Evolutionary conservation across 2,113 vertebrate genomes (phyloP).

Genomic region (Phoenicopterus ruber): DNA sequence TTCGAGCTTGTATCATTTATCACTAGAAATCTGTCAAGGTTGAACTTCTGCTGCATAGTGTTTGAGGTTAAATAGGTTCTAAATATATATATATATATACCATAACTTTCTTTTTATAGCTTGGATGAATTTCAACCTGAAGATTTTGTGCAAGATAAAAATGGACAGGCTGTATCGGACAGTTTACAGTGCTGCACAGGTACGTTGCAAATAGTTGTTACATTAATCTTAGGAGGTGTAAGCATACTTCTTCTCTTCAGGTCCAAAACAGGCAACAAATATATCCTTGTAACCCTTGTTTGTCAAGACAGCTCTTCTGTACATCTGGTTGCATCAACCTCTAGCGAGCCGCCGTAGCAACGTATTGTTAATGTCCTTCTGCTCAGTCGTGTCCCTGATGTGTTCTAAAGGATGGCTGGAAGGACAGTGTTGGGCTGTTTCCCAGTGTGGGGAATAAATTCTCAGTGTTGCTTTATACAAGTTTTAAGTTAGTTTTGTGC

Average conservation of each 20-base stretch:
- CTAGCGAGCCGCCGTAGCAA: neutral
- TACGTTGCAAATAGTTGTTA: neutral
- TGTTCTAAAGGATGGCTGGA: neutral
- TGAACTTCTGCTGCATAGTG: neutral
- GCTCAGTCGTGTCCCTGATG: neutral
- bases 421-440: neutral
- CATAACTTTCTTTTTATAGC: slow-evolving; percentile 35
- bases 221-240: neutral
- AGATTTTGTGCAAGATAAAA: neutral
- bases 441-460: neutral
- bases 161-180: neutral
- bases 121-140: neutral
- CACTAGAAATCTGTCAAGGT: neutral
- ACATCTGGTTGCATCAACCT: neutral
- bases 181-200: neutral
- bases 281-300: neutral
- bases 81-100: neutral
- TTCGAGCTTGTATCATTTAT: neutral
- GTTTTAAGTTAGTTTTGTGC: neutral
- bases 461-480: neutral
- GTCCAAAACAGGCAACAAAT: neutral
- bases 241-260: neutral
- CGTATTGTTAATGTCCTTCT: neutral
- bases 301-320: neutral
- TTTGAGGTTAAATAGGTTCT: neutral